These are phyloP conservation scores for Drosophila kikkawai DNA, from an alignment of 1,140 invertebrate species.

Conservation along the genomic window DNA sequence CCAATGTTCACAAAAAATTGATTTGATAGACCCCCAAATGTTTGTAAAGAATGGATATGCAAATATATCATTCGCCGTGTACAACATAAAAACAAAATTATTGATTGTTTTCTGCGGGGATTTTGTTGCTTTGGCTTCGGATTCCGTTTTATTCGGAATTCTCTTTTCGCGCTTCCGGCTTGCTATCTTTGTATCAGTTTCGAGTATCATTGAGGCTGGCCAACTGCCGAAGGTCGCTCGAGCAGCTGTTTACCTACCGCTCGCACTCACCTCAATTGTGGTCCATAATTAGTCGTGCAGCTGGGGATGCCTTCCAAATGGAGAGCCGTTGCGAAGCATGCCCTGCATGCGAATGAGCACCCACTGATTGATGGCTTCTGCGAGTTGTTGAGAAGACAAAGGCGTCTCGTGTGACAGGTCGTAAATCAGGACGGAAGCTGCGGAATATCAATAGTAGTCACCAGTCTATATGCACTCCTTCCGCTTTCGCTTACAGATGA, in stretches of 20 bases:
- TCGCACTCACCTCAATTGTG: slow-evolving; percentile 56
- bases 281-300: slow-evolving; percentile 73
- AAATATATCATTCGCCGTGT: slow-evolving; percentile 40
- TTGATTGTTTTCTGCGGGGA: slow-evolving; percentile 62
- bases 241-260: slow-evolving; percentile 3
- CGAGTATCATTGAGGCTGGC: slow-evolving; percentile 65
- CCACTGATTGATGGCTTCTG: slow-evolving; percentile 50
- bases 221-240: slow-evolving; percentile 60
- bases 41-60: slow-evolving; percentile 53
- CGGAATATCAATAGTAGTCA: slow-evolving; percentile 32
- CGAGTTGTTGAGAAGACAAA: slow-evolving; percentile 35
- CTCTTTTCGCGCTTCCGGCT: slow-evolving; percentile 66
- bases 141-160: slow-evolving; percentile 42
- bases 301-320: slow-evolving; percentile 60
- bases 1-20: neutral
- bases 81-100: slow-evolving; percentile 45
- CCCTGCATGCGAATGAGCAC: slow-evolving; percentile 60
- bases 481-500: slow-evolving; percentile 66
- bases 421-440: slow-evolving; percentile 70
- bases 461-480: slow-evolving; percentile 13
- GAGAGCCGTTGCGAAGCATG: slow-evolving; percentile 36
- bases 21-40: slow-evolving; percentile 15
- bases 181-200: slow-evolving; percentile 63
- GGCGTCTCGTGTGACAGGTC: slow-evolving; percentile 49
- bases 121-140: slow-evolving; percentile 31